A percentile compares a stretch with the other conserved stretches of the same genome.
These are phyloP conservation scores for Wasmannia auropunctata DNA, from an alignment of 1,140 invertebrate genomes.

Conservation along the genomic window DNA sequence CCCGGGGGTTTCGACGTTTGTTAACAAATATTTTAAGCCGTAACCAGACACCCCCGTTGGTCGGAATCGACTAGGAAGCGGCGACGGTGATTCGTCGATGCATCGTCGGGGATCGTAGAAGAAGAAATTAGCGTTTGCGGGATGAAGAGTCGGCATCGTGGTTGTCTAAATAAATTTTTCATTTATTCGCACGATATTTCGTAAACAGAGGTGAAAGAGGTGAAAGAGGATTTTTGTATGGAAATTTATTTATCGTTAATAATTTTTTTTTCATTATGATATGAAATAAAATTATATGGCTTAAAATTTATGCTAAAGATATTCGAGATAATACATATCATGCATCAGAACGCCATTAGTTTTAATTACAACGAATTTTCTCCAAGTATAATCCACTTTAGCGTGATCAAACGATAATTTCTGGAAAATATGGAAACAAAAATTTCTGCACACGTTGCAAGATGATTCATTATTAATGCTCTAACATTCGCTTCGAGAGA, in stretches of 20 bases:
- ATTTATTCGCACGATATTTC: not conserved
- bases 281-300: not conserved
- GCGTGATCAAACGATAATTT: not conserved
- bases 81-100: not conserved
- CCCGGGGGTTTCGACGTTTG: constrained; percentile 71
- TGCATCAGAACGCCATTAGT: not conserved
- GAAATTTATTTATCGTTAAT: not conserved
- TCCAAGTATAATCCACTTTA: not conserved
- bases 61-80: constrained; percentile 7
- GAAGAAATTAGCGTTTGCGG: not conserved
- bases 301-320: not conserved
- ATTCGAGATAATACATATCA: not conserved
- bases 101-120: too few relatives aligned
- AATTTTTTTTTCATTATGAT: not conserved
- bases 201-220: not conserved
- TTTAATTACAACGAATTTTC: constrained; percentile 23
- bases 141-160: not conserved
- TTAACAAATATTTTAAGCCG: constrained; percentile 79
- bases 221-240: not conserved
- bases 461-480: constrained; percentile 40
- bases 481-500: constrained; percentile 49
- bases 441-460: not conserved
- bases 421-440: constrained; percentile 21
- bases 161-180: not conserved
- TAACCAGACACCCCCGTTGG: constrained; percentile 75